Evolutionary conservation across 1,140 invertebrate species (phyloP).

Genomic region (Sesamia nonagrioides): DNA sequence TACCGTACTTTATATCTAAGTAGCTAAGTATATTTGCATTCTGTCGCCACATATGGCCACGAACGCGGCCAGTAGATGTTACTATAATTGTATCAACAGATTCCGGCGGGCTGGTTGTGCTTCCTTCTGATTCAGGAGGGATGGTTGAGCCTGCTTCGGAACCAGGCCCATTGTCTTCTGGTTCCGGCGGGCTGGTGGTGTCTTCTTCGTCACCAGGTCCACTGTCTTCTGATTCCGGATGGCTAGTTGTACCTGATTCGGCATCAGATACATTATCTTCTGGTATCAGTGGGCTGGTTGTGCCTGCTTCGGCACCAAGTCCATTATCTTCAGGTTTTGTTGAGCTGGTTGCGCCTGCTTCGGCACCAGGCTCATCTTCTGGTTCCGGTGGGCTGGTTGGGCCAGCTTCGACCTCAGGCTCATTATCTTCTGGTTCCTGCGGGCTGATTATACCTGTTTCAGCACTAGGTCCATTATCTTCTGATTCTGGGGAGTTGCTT

Average conservation of each 20-base stretch:
- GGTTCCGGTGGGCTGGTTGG: no score
- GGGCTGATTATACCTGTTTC: no score
- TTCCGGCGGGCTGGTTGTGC: neutral
- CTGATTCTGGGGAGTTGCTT: no score
- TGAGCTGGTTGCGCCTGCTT: no score
- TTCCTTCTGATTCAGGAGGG: neutral
- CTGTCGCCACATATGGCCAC: neutral
- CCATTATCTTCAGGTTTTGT: no score
- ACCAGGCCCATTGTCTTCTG: neutral
- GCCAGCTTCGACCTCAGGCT: no score
- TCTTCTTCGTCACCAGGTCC: neutral
- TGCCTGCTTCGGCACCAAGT: no score
- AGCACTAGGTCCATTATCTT: no score
- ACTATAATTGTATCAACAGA: neutral
- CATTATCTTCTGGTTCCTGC: no score
- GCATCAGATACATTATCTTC: neutral
- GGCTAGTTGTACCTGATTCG: neutral
- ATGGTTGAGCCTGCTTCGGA: neutral
- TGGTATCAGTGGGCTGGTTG: no score
- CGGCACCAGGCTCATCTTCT: no score
- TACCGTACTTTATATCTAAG: constrained; percentile 64
- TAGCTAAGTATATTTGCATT: constrained; percentile 53
- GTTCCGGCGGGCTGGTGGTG: neutral
- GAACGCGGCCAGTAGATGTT: constrained; percentile 6
- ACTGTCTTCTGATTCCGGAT: neutral